Percentiles rank a stretch among this genome's conserved stretches.
Conservation (phyloP, 2,888 invertebrate genomes). For the Callosobruchus maculatus region DNA sequence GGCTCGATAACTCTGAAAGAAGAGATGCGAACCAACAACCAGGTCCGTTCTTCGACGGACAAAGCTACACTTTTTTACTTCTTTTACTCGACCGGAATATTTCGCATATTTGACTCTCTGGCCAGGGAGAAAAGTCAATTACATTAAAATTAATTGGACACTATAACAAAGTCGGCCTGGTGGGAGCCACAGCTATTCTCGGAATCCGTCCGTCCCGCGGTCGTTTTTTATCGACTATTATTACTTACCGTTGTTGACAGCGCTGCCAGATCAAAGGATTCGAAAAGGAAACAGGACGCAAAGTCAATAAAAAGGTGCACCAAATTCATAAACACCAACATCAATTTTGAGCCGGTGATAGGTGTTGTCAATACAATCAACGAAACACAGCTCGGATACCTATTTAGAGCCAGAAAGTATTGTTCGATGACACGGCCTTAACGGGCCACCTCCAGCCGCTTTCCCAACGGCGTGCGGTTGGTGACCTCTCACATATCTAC, state of each 20-base stretch:
- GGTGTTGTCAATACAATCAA: too few species aligned
- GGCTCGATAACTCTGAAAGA: background rate
- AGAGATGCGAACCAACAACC: background rate
- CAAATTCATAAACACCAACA: too few species aligned
- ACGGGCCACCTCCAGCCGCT: too few species aligned
- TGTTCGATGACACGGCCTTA: too few species aligned
- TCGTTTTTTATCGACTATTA: slow-evolving; percentile 17
- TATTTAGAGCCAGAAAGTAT: too few species aligned
- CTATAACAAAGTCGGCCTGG: slow-evolving; percentile 33
- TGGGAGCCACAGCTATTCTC: slow-evolving; percentile 24
- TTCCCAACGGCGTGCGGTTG: too few species aligned
- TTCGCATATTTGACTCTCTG: slow-evolving; percentile 23
- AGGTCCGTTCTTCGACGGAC: background rate
- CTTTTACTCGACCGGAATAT: slow-evolving; percentile 16
- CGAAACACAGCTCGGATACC: too few species aligned
- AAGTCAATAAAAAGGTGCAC: too few species aligned
- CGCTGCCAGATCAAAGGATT: too few species aligned
- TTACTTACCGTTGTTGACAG: background rate
- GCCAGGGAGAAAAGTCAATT: slow-evolving; percentile 37
- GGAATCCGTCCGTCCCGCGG: slow-evolving; percentile 31
- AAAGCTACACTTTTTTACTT: background rate
- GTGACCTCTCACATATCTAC: too few species aligned
- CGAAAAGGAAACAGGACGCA: too few species aligned
- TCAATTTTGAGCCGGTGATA: too few species aligned
- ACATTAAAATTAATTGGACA: slow-evolving; percentile 45